Percentiles rank a stretch among this genome's conserved stretches.
These are phyloP conservation scores for Peromyscus maniculatus DNA, from an alignment of 2,113 vertebrate genomes.

Conservation along the genomic window DNA sequence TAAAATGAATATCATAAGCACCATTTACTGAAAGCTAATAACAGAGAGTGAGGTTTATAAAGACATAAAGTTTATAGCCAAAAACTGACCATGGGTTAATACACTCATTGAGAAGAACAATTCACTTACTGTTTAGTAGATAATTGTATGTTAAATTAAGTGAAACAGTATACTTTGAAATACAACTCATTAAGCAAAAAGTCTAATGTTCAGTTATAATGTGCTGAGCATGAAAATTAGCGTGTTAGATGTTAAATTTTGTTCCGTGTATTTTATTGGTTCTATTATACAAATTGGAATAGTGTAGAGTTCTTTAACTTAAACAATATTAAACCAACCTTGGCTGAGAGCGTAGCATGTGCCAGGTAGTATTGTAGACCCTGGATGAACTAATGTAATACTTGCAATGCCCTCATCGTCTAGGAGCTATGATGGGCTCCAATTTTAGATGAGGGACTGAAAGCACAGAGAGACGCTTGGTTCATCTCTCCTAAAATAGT, in stretches of 20 bases:
- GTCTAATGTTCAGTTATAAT: constrained; percentile 15
- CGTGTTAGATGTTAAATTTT: neutral
- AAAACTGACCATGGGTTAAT: constrained; percentile 47
- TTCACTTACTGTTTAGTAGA: constrained; percentile 27
- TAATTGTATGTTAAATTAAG: constrained; percentile 31
- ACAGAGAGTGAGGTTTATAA: constrained; percentile 1
- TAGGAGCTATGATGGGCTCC: neutral
- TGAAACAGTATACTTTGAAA: constrained; percentile 47
- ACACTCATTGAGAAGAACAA: neutral
- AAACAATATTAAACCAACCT: constrained; percentile 31
- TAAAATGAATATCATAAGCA: constrained; percentile 30
- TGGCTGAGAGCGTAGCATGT: neutral
- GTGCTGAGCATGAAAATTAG: constrained; percentile 3
- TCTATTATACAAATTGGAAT: constrained; percentile 36
- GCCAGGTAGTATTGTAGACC: neutral
- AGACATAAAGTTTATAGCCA: constrained; percentile 34
- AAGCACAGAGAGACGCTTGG: neutral
- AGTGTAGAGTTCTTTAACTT: constrained; percentile 22
- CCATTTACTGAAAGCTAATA: constrained; percentile 38
- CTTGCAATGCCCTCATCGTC: neutral
- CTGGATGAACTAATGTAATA: constrained; percentile 24
- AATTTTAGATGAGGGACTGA: constrained; percentile 34
- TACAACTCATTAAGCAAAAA: constrained; percentile 49
- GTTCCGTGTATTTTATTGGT: constrained; percentile 9
- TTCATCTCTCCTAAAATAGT: constrained; percentile 47